Evolutionary conservation across 2,113 vertebrate genomes (phyloP), one percentile per base, ranked within the genome.

Genomic region (Saccopteryx leptura): DNA sequence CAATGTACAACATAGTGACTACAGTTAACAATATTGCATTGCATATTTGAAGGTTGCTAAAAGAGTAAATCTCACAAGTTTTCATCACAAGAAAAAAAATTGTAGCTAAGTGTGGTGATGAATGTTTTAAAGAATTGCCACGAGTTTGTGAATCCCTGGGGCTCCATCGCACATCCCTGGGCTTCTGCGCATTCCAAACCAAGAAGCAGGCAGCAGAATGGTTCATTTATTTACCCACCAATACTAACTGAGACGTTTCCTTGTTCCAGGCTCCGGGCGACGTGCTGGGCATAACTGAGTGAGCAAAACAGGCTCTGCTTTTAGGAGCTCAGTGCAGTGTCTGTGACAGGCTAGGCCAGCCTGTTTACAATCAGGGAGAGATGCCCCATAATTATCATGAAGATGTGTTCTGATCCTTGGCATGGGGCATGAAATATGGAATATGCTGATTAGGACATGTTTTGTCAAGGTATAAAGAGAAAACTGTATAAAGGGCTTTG

Each of bases 21-120:
- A 4, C 1, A 23, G n/a, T 21, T 12, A 21, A 13, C 7, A 11
- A 4, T 1, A 23, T 28, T 1, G 3, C 4, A 9, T 3, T 23
- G 7, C 7, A 1, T 71, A 5, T 39, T 5, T 28, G 54, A 50
- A 87, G 21, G 31, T 21, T 52, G 52, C 52, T 28, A 12, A 69
- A 8, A 60, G 52, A 58, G 26, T 18, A 60, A 46, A 69, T 33
- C 31, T 78, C 66, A 46, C 54, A 63, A n/a, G n/a, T 71, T 31
- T 7, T 23, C 24, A 54, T 63, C 54, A n/a, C 15, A 71, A 46
- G 93, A 24, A 26, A 50, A 81, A 71, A 13, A 39, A 0, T 5
- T 24, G 21, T 71, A 50, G 31, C 28, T 61, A 31, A 3, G 28
- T 3, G 19, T n/a, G 19, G 76, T 66, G 74, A 54, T 14, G 28